A percentile compares a stretch with the other conserved stretches of the same genome.
Evolutionary conservation across 1,140 invertebrate species (phyloP).

Genomic region (Cryptotermes secundus): DNA sequence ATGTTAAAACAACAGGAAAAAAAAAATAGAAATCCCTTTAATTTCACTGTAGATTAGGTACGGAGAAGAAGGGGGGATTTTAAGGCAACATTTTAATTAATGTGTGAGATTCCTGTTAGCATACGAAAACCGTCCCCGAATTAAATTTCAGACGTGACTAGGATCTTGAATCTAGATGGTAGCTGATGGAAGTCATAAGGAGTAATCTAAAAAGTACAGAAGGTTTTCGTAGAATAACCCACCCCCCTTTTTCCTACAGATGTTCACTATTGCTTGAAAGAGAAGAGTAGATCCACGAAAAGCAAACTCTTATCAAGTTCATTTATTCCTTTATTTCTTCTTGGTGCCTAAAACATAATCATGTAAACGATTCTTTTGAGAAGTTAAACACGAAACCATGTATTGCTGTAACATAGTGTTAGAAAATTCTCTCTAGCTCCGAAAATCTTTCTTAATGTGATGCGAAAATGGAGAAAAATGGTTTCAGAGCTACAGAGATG

Average conservation of each 20-base stretch:
- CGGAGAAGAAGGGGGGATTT: background rate
- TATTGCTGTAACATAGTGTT: background rate
- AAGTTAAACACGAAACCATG: background rate
- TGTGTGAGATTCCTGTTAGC: background rate
- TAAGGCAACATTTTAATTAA: constrained; percentile 10
- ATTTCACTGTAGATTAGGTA: constrained; percentile 13
- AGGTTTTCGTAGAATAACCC: background rate
- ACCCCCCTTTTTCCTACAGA: background rate
- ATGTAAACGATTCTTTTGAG: background rate
- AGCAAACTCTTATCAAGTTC: too few species aligned
- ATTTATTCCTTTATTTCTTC: too few species aligned
- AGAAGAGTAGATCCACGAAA: too few species aligned
- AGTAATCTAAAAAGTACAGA: too few species aligned
- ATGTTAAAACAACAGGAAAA: background rate
- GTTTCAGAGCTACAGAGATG: too few species aligned
- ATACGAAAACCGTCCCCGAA: background rate
- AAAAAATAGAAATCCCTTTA: background rate
- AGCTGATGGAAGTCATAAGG: too few species aligned
- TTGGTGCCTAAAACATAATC: background rate
- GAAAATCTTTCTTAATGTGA: too few species aligned
- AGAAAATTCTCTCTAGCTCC: background rate
- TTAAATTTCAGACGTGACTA: background rate
- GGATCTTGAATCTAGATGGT: background rate
- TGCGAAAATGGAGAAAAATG: too few species aligned
- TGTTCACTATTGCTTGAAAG: background rate